Evolutionary conservation across 2,113 vertebrate species (phyloP), one percentile per base, ranked within the genome.

Genomic region (Eulacestoma nigropectus): DNA sequence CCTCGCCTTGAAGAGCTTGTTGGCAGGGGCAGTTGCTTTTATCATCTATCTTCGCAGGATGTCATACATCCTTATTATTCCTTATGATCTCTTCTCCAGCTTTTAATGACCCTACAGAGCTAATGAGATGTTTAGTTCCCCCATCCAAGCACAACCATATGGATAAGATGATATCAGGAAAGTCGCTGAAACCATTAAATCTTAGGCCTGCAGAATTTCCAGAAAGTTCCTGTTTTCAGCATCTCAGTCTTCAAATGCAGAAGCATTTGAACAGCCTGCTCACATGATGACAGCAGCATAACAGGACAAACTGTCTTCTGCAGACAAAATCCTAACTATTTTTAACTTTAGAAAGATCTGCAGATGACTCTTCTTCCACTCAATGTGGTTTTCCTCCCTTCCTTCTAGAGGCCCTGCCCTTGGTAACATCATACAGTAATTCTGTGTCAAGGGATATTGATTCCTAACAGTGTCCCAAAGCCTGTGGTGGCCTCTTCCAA

Each of bases 221-320:
- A 90, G 88, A 68, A 94, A 91, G 88, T 92, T 92, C 88, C 93
- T 70, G 62, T 94, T 92, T 94, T 75, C 81, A 62, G 72, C 20
- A 1, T 63, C 53, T 70, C 9, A 4, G 81, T 35, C 87, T 62
- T 87, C 65, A 94, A 85, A 85, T 89, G 92, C 87, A 70, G 92
- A 95, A 96, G 91, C 44, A 1, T 17, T 10, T 39, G 39, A n/a
- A 3, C 1, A 0, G 57, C 39, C 11, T 27, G 75, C 84, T 96
- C 94, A 95, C 79, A 50, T 95, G 93, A 79, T 87, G 33, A n/a
- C 72, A 91, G 64, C 63, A 87, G 89, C 80, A 44, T 29, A 73
- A 68, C 65, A 89, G 95, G 84, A 93, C 84, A 93, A 86, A 84
- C 80, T 69, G 91, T 68, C 87, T 93, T 59, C 92, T 85, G 49